Evolutionary conservation across 2,113 vertebrate species (phyloP).

Genomic region (Argyrosomus japonicus): DNA sequence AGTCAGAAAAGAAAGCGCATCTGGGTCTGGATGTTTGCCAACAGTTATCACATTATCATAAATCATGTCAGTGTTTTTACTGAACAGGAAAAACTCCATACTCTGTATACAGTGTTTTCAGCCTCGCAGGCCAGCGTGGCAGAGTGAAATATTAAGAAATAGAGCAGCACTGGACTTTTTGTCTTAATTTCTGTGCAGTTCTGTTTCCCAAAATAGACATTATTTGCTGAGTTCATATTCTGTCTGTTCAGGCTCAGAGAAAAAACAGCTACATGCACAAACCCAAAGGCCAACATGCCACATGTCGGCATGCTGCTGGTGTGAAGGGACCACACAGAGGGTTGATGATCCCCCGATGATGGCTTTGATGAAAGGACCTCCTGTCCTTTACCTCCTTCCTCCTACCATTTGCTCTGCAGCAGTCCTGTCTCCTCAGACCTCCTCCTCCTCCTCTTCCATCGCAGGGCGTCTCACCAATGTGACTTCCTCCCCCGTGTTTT

Average conservation of each 20-base stretch:
- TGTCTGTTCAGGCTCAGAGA: not conserved
- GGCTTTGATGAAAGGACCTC: constrained; percentile 44
- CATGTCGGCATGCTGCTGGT: constrained; percentile 22
- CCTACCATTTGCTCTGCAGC: constrained; percentile 55
- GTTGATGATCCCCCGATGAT: constrained; percentile 39
- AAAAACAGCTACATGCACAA: not conserved
- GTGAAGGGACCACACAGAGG: constrained; percentile 63
- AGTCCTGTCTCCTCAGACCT: constrained; percentile 25
- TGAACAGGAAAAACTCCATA: too few relatives aligned
- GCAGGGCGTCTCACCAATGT: constrained; percentile 57
- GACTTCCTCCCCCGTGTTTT: constrained; percentile 59
- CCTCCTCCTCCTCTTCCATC: constrained; percentile 39
- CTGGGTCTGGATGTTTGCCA: constrained; percentile 13
- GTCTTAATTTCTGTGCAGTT: not conserved
- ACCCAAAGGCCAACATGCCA: constrained; percentile 51
- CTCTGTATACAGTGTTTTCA: too few relatives aligned
- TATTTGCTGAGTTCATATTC: not conserved
- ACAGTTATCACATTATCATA: too few relatives aligned
- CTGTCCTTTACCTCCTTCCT: constrained; percentile 41
- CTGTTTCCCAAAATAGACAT: not conserved
- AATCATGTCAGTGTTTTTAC: too few relatives aligned
- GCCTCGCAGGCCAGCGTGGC: too few relatives aligned
- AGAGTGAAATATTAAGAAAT: too few relatives aligned
- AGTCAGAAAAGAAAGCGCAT: constrained; percentile 14
- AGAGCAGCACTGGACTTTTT: not conserved